A percentile compares a stretch with the other conserved stretches of the same genome.
Evolutionary conservation across 1,140 invertebrate species (phyloP).

Genomic region (Cydia splendana): DNA sequence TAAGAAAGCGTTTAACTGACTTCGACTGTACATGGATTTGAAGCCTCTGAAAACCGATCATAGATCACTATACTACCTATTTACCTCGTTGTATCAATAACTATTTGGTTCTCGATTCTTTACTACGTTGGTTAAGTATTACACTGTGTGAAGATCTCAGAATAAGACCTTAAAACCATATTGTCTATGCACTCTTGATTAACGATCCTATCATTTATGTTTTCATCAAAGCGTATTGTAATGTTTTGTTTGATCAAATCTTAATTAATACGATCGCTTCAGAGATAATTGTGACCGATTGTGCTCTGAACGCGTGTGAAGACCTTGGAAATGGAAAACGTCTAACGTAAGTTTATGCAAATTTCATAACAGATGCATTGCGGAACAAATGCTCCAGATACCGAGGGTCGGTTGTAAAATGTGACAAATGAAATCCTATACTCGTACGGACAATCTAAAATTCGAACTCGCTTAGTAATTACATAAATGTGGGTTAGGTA

Average conservation of each 20-base stretch:
- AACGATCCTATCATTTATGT: slow-evolving; percentile 23
- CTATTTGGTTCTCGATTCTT: too few species aligned
- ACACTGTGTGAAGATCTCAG: too few species aligned
- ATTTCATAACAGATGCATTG: slow-evolving; percentile 21
- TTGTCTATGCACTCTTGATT: slow-evolving; percentile 16
- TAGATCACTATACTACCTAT: too few species aligned
- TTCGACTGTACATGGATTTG: too few species aligned
- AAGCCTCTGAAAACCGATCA: too few species aligned
- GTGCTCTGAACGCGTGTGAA: not conserved
- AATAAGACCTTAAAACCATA: not conserved
- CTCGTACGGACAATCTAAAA: slow-evolving; percentile 16
- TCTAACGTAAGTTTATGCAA: slow-evolving; percentile 28
- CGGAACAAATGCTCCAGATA: slow-evolving; percentile 29
- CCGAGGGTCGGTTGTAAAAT: slow-evolving; percentile 18
- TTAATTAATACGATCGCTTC: slow-evolving; percentile 20
- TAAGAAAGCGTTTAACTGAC: too few species aligned
- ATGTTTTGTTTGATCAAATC: slow-evolving; percentile 19
- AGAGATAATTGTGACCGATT: slow-evolving; percentile 1
- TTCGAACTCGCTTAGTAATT: slow-evolving; percentile 39
- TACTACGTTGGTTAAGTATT: too few species aligned
- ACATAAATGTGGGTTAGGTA: slow-evolving; percentile 52
- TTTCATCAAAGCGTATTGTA: slow-evolving; percentile 24
- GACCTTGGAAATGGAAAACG: slow-evolving; percentile 20
- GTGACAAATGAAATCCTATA: slow-evolving; percentile 28
- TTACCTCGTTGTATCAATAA: too few species aligned